Evolutionary conservation across 2,888 invertebrate species (phyloP), one percentile per base, ranked within the genome.

Genomic region (Creontiades dilutus): DNA sequence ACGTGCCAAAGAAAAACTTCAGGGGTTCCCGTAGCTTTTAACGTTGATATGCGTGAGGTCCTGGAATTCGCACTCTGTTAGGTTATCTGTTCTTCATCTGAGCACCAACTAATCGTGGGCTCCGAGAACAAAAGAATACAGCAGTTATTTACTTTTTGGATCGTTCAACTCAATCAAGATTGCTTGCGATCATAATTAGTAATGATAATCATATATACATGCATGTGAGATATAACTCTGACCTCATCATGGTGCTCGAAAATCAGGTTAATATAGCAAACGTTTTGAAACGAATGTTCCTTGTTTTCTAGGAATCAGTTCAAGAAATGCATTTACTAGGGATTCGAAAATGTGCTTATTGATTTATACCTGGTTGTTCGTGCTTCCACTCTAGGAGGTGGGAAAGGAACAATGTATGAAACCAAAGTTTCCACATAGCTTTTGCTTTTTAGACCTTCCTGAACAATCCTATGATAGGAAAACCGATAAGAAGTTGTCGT

Each of bases 1-100:
- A 85, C 85, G 61, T 61, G 85, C 19, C 27, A n/a, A 37, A 23
- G 85, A 85, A 85, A 85, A 52, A 28, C 37, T 82, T 16, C 37
- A 4, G 46, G n/a, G 57, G 27, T 57, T 85, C 55, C 28, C 61
- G 82, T 19, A 16, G 12, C 48, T 80, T 46, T 37, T 46, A 46
- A 0, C 27, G 23, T 12, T 82, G 52, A 52, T 27, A 52, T 82
- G 82, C 82, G 82, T 82, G 82, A 48, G 52, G 52, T 52, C 48
- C 82, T 2, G 52, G 52, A 14, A 14, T 19, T 47, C 46, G 80
- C 80, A 48, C 46, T 37, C 76, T 48, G 80, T 80, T 80, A 47
- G 46, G 9, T 52, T 82, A 82, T 82, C 81, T 4, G 5, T 16
- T 46, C 81, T 52, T 52, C 48, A 47, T 52, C 82, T 82, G 27